Evolutionary conservation across 2,797 vertebrate species (phyloP).

Genomic region (Poecilia velifera): DNA sequence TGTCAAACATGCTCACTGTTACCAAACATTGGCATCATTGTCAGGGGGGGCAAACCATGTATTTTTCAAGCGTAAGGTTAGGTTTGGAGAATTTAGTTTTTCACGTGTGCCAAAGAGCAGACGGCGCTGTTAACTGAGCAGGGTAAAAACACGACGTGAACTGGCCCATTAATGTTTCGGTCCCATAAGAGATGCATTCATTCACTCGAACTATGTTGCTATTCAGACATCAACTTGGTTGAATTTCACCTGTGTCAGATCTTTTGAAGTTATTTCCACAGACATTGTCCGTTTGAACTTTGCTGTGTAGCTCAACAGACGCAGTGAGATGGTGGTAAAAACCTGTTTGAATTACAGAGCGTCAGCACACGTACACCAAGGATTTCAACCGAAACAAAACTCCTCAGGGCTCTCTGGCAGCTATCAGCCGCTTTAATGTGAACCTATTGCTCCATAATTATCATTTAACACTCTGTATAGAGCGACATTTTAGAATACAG

Average conservation of each 20-base stretch:
- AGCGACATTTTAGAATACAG: not conserved
- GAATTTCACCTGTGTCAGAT: not conserved
- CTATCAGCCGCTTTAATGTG: not conserved
- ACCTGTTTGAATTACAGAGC: not conserved
- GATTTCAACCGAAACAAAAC: not conserved
- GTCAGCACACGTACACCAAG: not conserved
- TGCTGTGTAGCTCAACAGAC: not conserved
- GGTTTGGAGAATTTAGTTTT: no score
- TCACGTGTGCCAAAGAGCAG: not conserved
- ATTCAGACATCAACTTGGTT: not conserved
- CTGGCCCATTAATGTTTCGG: not conserved
- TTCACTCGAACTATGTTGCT: not conserved
- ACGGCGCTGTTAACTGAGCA: not conserved
- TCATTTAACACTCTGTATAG: not conserved
- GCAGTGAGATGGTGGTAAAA: not conserved
- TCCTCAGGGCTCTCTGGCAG: not conserved
- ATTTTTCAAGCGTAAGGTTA: no score
- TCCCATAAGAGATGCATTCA: not conserved
- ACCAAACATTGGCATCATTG: no score
- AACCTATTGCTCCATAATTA: not conserved
- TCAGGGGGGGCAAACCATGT: no score
- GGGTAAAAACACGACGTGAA: not conserved
- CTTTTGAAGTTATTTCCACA: not conserved
- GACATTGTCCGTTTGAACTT: not conserved
- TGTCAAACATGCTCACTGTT: no score